These are phyloP conservation scores for Diplolepis rosae DNA, from an alignment of 2,888 invertebrate genomes.

Conservation along the genomic window DNA sequence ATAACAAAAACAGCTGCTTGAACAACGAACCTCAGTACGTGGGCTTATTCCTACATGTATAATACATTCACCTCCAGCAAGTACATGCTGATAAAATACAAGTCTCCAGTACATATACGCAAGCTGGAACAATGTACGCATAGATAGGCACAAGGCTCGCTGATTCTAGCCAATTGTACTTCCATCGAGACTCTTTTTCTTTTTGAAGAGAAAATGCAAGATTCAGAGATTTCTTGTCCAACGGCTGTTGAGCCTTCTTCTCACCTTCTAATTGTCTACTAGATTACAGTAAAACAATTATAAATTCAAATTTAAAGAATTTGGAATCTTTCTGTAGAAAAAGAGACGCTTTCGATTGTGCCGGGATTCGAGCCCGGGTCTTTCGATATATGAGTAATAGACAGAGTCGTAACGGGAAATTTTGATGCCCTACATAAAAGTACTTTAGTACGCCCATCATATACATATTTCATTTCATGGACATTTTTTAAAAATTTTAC, in stretches of 20 bases:
- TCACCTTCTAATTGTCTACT: not conserved
- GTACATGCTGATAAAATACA: conserved; percentile 19
- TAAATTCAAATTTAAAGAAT: too few species aligned
- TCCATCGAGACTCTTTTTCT: conserved; percentile 44
- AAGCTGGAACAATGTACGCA: conserved; percentile 59
- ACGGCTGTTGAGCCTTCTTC: conserved; percentile 40
- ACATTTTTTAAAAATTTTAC: too few species aligned
- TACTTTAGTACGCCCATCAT: too few species aligned
- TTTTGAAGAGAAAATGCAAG: conserved; percentile 47
- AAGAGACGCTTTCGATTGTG: too few species aligned
- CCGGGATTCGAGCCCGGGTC: too few species aligned
- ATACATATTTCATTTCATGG: too few species aligned
- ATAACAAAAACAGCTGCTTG: conserved; percentile 64
- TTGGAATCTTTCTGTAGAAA: too few species aligned
- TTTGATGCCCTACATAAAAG: too few species aligned
- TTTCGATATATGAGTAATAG: too few species aligned
- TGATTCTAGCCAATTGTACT: conserved; percentile 65
- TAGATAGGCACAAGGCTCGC: conserved; percentile 51
- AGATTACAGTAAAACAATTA: too few species aligned
- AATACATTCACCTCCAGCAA: conserved; percentile 19
- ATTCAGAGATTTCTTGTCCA: conserved; percentile 50
- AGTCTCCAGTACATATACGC: conserved; percentile 37
- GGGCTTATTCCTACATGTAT: conserved; percentile 5
- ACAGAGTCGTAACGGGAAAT: too few species aligned
- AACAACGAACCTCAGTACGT: conserved; percentile 1